Conservation (phyloP, 2,797 vertebrate genomes). For the Zenarchopterus dispar region DNA sequence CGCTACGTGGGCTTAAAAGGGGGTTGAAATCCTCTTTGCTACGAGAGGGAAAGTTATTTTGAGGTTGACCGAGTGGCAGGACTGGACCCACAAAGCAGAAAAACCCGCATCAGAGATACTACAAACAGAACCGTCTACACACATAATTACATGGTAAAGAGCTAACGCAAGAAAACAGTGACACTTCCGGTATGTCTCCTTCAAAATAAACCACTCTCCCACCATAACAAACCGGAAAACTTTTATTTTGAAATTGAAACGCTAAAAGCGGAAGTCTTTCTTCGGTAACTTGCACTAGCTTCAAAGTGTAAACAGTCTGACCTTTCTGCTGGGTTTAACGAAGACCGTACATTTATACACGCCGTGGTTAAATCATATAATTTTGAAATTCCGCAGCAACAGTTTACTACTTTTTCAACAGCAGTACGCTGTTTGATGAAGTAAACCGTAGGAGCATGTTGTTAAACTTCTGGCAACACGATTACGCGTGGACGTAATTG, state of each 20-base stretch:
- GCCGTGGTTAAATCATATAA: background rate
- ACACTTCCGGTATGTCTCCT: rapidly evolving
- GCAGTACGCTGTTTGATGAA: rapidly evolving
- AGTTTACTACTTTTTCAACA: too few species aligned
- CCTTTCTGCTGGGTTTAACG: slow-evolving; percentile 31
- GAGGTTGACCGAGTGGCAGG: background rate
- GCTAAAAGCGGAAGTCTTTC: background rate
- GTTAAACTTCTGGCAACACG: background rate
- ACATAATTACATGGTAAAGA: slow-evolving; percentile 42
- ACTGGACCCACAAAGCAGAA: background rate
- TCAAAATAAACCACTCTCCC: background rate
- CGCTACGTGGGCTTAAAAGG: slow-evolving; percentile 28
- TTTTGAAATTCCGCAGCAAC: background rate
- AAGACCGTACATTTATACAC: slow-evolving; percentile 2
- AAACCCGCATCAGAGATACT: background rate
- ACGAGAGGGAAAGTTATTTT: background rate
- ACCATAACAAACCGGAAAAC: rapidly evolving
- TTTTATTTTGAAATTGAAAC: slow-evolving; percentile 46
- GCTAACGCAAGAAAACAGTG: background rate
- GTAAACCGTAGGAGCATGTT: background rate
- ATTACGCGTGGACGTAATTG: slow-evolving; percentile 23
- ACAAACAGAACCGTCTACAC: background rate
- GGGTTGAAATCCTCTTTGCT: background rate
- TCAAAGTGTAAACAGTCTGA: background rate
- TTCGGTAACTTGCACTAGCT: background rate